Conservation (phyloP, 2,113 vertebrate species). For the Pollimyrus isidori region DNA sequence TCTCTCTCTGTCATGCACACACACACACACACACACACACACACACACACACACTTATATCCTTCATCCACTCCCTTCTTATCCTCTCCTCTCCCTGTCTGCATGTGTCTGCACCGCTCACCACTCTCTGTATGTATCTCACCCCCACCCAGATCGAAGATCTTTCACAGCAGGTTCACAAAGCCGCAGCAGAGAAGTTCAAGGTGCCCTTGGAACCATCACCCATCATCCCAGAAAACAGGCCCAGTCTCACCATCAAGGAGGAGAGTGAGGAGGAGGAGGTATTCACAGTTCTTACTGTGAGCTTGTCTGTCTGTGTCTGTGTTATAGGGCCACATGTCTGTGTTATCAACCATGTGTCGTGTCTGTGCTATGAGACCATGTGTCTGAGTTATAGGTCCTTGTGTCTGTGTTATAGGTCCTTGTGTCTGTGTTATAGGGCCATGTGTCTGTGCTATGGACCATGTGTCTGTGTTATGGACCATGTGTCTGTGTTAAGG, state of each 20-base stretch:
- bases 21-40: neutral
- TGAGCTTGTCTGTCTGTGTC: neutral
- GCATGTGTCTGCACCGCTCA: neutral
- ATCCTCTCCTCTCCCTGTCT: neutral
- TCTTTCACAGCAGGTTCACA: slow-evolving; percentile 92
- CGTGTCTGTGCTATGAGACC: too few species aligned
- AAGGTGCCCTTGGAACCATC: slow-evolving; percentile 87
- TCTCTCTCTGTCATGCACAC: neutral
- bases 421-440: too few species aligned
- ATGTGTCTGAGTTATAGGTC: too few species aligned
- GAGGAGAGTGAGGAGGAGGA: slow-evolving; percentile 86
- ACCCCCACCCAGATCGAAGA: slow-evolving; percentile 77
- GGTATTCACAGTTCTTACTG: slow-evolving; percentile 33
- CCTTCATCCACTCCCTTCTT: neutral
- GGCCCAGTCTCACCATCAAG: slow-evolving; percentile 73
- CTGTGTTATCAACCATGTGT: neutral
- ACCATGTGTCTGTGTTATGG: too few species aligned
- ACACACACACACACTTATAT: neutral
- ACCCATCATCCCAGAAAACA: slow-evolving; percentile 63
- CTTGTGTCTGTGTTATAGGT: too few species aligned
- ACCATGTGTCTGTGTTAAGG: too few species aligned
- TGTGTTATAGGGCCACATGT: neutral
- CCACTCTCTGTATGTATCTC: neutral
- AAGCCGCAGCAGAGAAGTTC: slow-evolving; percentile 92
- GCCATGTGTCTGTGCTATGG: too few species aligned